phyloP scores from a whole-genome alignment of 2,113 vertebrate species.

The Arvicanthis niloticus region DNA sequence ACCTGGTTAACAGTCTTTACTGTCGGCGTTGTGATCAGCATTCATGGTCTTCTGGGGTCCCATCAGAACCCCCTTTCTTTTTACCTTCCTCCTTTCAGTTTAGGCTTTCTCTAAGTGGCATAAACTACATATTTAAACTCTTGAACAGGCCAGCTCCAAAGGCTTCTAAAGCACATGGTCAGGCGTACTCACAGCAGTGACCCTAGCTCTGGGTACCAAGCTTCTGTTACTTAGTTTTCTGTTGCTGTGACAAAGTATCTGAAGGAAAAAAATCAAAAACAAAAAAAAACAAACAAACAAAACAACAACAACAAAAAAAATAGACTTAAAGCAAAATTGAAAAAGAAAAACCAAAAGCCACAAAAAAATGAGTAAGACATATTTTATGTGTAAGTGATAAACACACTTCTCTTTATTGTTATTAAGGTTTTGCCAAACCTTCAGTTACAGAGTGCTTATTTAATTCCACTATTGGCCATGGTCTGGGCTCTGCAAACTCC shows the following conservation, averaged over 20 bases:
- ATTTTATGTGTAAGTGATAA: slow-evolving; percentile 26
- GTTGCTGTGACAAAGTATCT: not conserved
- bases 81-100: not conserved
- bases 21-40: not conserved
- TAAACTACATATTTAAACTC: not conserved
- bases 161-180: not conserved
- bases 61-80: no score
- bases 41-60: not conserved
- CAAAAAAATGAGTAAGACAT: slow-evolving; percentile 58
- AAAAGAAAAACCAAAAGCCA: not conserved
- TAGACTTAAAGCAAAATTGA: not conserved
- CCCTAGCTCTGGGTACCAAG: not conserved
- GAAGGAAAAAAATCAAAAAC: no score
- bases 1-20: not conserved
- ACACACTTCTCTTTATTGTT: slow-evolving; percentile 65
- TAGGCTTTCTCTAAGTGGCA: not conserved
- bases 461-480: slow-evolving; percentile 96
- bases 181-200: not conserved
- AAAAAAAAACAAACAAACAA: no score
- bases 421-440: slow-evolving; percentile 47
- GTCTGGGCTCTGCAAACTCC: slow-evolving; percentile 95
- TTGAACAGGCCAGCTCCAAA: not conserved
- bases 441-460: slow-evolving; percentile 88
- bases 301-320: no score
- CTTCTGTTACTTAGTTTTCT: not conserved